phyloP scores from a whole-genome alignment of 2,888 invertebrate genomes.

The Pinctada fucata region DNA sequence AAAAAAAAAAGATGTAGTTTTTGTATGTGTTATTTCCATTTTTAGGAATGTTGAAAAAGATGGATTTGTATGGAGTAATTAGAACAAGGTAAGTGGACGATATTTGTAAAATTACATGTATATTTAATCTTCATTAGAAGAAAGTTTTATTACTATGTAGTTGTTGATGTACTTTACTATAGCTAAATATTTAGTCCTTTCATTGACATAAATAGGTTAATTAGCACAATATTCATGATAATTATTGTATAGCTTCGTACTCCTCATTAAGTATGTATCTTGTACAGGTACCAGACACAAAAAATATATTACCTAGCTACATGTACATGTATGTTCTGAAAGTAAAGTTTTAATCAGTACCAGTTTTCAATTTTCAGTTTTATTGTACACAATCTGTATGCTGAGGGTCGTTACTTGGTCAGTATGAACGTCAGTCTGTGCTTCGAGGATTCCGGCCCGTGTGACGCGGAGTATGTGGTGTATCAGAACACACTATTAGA shows the following conservation, averaged over 20 bases:
- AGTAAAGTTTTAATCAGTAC: no score
- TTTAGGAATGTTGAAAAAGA: slow-evolving; percentile 6
- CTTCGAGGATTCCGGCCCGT: slow-evolving; percentile 34
- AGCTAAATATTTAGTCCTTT: no score
- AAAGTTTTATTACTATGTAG: no score
- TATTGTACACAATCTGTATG: slow-evolving; percentile 38
- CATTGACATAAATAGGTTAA: no score
- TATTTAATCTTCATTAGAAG: no score
- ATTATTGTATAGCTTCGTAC: no score
- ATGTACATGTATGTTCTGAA: no score
- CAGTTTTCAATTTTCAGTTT: slow-evolving; percentile 30
- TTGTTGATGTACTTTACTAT: no score
- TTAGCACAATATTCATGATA: no score
- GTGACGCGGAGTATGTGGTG: slow-evolving; percentile 34
- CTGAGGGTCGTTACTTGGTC: slow-evolving; percentile 43
- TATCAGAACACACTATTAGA: slow-evolving; percentile 40
- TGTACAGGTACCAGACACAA: no score
- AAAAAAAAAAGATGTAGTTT: not conserved
- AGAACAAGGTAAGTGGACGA: slow-evolving; percentile 13
- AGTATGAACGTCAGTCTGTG: slow-evolving; percentile 47
- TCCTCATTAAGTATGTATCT: no score
- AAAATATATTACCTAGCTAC: no score
- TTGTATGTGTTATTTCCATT: not conserved
- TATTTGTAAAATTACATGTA: not conserved
- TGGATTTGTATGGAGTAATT: slow-evolving; percentile 24